These are phyloP conservation scores for Holothuria glaberrima DNA, from an alignment of 35 echinoderm and acorn worm genomes.

Conservation along the genomic window DNA sequence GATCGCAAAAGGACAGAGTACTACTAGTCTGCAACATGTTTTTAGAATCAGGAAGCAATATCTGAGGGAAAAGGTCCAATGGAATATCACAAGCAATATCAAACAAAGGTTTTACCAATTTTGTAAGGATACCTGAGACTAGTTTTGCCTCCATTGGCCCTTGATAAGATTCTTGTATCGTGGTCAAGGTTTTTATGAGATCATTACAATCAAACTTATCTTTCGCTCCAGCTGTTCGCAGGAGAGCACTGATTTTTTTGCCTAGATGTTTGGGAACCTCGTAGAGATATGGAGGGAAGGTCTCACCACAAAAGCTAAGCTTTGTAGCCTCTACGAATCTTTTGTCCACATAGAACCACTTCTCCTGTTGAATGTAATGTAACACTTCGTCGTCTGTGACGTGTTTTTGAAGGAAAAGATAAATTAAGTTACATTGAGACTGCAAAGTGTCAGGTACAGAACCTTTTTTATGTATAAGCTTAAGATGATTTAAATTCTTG, in stretches of 20 bases:
- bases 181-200: background rate
- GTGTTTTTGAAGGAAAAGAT: constrained; percentile 8
- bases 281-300: background rate
- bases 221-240: background rate
- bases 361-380: background rate
- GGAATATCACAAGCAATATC: background rate
- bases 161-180: background rate
- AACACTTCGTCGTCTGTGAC: background rate
- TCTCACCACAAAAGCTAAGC: background rate
- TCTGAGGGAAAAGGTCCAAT: background rate
- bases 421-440: background rate
- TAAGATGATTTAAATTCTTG: background rate
- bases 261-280: background rate
- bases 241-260: background rate
- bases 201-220: background rate
- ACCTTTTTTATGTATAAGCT: background rate
- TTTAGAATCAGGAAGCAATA: constrained; percentile 46
- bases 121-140: constrained; percentile 22
- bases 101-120: background rate
- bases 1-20: constrained; percentile 64
- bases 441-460: background rate
- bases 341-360: background rate
- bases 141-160: background rate
- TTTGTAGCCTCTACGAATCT: background rate
- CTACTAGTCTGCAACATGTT: background rate